These are phyloP conservation scores for Gymnoscopelus microlampas DNA, from an alignment of 2,797 vertebrate species.

Conservation along the genomic window DNA sequence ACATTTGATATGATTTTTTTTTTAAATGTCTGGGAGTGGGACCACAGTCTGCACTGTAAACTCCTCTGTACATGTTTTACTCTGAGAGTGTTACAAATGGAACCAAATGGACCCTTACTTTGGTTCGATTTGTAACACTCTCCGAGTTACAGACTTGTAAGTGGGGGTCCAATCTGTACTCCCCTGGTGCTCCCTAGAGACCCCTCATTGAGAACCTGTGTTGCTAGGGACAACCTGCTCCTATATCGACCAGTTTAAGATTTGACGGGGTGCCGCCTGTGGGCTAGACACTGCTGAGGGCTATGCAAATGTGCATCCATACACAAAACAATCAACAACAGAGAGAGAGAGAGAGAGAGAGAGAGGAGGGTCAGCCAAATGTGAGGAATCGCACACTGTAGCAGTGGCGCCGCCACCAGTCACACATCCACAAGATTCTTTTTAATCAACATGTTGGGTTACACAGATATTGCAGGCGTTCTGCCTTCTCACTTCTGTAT, in stretches of 20 bases:
- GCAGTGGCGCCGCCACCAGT: slow-evolving; percentile 37
- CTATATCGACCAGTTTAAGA: slow-evolving; percentile 68
- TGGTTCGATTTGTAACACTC: no score
- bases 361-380: slow-evolving; percentile 10
- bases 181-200: no score
- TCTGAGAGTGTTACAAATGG: no score
- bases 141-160: no score
- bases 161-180: no score
- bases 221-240: slow-evolving; percentile 51
- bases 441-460: not conserved
- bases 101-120: no score
- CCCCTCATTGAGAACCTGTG: no score
- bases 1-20: no score
- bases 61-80: no score
- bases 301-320: slow-evolving; percentile 69
- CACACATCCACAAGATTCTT: not conserved
- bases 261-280: slow-evolving; percentile 46
- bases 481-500: no score
- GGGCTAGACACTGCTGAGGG: slow-evolving; percentile 53
- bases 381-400: not conserved
- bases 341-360: not conserved
- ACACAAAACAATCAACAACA: slow-evolving; percentile 56
- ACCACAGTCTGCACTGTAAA: no score
- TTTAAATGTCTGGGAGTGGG: no score
- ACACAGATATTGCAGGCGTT: not conserved